Conservation (phyloP, 1,140 invertebrate genomes). For the Lasaia peninsularis region DNA sequence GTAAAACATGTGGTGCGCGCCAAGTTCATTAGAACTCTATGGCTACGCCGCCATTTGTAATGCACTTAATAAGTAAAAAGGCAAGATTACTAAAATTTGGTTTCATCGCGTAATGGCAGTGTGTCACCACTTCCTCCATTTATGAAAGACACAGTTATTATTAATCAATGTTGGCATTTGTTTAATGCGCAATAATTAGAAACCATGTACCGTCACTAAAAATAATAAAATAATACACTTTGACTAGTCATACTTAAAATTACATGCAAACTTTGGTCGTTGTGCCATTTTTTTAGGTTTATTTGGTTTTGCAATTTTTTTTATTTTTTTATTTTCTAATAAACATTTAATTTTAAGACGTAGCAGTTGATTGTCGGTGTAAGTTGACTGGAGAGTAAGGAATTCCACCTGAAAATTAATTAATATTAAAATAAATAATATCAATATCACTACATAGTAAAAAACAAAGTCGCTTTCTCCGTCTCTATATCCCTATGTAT, state of each 20-base stretch:
- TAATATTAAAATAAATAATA: conserved; percentile 15
- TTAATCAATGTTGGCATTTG: conserved; percentile 20
- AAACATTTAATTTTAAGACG: conserved; percentile 36
- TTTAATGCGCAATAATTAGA: conserved; percentile 17
- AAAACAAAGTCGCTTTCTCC: no score
- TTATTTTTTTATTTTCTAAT: conserved; percentile 40
- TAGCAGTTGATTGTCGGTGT: conserved; percentile 62
- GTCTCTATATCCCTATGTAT: no score
- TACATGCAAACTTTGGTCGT: conserved; percentile 67
- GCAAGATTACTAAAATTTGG: background rate
- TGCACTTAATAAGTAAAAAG: background rate
- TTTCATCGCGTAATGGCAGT: no score
- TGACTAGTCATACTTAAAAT: conserved; percentile 60
- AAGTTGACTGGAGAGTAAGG: conserved; percentile 42
- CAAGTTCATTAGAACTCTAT: no score
- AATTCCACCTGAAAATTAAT: conserved; percentile 38
- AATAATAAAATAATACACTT: conserved; percentile 16
- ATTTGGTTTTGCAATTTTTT: conserved; percentile 63
- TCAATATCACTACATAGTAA: background rate
- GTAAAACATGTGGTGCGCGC: no score
- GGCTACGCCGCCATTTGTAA: no score
- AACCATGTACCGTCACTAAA: conserved; percentile 17
- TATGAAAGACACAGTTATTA: no score
- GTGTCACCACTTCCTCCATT: no score
- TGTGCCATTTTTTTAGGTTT: conserved; percentile 74